These are phyloP conservation scores for Prionace glauca DNA, from an alignment of 2,797 vertebrate species.

Conservation along the genomic window DNA sequence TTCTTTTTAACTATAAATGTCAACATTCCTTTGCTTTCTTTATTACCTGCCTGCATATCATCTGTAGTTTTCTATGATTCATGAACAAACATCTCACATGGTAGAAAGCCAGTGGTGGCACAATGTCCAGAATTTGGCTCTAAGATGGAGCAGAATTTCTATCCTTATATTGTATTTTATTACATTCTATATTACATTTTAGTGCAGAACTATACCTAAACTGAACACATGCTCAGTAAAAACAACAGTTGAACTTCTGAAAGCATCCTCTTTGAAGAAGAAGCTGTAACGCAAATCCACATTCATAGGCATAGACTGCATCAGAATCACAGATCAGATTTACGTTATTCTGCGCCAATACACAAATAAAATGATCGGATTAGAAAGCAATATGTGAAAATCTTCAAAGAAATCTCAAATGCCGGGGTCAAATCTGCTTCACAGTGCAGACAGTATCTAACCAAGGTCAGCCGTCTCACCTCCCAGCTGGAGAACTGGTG, in stretches of 20 bases:
- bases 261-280: background rate
- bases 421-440: too few species aligned
- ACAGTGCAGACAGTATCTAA: too few species aligned
- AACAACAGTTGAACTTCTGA: background rate
- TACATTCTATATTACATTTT: background rate
- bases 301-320: background rate
- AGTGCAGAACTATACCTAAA: background rate
- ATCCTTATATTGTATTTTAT: too few species aligned
- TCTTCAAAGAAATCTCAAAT: too few species aligned
- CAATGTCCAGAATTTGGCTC: background rate
- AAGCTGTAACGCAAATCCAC: background rate
- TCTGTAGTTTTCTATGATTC: background rate
- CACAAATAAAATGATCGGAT: too few species aligned
- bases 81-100: background rate
- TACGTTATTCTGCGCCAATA: background rate
- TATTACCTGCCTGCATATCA: too few species aligned
- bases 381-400: too few species aligned
- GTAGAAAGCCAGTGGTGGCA: background rate
- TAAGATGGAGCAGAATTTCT: background rate
- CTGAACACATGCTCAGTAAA: background rate
- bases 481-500: too few species aligned
- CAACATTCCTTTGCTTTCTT: too few species aligned
- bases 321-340: background rate
- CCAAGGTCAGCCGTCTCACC: too few species aligned
- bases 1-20: too few species aligned